Conservation (phyloP, 2,797 vertebrate genomes). For the Smutsia temminckii region DNA sequence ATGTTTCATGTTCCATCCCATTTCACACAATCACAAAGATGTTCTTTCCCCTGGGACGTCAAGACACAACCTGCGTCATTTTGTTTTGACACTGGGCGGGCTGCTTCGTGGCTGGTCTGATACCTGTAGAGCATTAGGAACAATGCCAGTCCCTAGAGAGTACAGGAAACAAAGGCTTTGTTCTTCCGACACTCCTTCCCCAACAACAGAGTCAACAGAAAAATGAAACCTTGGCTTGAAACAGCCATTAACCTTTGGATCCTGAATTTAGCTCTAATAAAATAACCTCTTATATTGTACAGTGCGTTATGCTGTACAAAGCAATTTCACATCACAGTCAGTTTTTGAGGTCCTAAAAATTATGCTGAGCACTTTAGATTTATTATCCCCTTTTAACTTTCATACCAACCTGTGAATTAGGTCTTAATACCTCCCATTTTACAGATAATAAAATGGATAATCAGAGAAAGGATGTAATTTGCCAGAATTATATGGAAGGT, state of each 20-base stretch:
- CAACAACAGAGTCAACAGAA: constrained; percentile 46
- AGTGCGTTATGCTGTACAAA: constrained; percentile 10
- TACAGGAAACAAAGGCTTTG: neutral
- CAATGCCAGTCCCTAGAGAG: neutral
- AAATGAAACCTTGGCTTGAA: constrained; percentile 27
- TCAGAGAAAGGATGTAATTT: neutral
- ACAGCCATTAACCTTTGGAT: constrained; percentile 54
- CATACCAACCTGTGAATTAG: neutral
- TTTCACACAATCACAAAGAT: neutral
- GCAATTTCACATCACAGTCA: constrained; percentile 17
- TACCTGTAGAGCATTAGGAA: neutral
- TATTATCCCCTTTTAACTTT: neutral
- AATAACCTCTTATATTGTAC: neutral
- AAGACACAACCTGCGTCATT: neutral
- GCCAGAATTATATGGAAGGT: neutral
- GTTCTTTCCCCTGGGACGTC: neutral
- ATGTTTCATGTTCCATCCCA: neutral
- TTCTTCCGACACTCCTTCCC: neutral
- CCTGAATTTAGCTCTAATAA: constrained; percentile 54
- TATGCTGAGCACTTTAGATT: neutral
- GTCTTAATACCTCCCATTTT: neutral
- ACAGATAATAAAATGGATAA: constrained; percentile 47
- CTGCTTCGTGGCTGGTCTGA: neutral
- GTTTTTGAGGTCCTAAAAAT: constrained; percentile 1
- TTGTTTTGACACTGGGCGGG: neutral